These are phyloP conservation scores for Calliopsis andreniformis DNA, from an alignment of 1,140 invertebrate genomes.

Conservation along the genomic window DNA sequence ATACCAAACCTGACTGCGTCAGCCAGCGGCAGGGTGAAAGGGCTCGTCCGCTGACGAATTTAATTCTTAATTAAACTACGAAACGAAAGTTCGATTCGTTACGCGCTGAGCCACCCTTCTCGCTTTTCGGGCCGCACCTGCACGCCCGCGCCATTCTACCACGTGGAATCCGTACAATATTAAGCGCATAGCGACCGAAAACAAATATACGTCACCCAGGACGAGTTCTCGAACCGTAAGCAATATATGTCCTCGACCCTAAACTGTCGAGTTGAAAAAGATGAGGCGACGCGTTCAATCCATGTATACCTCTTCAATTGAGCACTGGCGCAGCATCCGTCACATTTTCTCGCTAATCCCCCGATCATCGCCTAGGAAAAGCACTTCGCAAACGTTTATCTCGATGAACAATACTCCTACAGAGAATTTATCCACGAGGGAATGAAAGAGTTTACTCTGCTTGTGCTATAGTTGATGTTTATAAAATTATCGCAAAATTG, in stretches of 20 bases:
- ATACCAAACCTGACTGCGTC: neutral
- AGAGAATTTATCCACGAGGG: no score
- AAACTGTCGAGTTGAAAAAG: slow-evolving; percentile 61
- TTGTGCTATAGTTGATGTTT: no score
- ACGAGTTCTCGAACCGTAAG: slow-evolving; percentile 42
- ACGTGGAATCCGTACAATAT: slow-evolving; percentile 62
- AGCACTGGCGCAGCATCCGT: slow-evolving; percentile 44
- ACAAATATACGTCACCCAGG: slow-evolving; percentile 62
- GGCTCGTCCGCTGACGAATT: slow-evolving; percentile 8
- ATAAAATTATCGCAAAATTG: no score
- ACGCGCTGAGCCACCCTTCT: slow-evolving; percentile 22
- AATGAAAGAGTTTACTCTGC: no score
- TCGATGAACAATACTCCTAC: no score
- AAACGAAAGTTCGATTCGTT: slow-evolving; percentile 51
- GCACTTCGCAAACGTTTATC: no score
- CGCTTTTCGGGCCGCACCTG: slow-evolving; percentile 51
- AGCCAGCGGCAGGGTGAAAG: neutral
- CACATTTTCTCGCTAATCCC: neutral
- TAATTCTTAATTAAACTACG: slow-evolving; percentile 67
- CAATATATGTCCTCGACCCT: slow-evolving; percentile 60
- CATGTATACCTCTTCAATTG: slow-evolving; percentile 36
- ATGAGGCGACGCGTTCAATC: slow-evolving; percentile 53
- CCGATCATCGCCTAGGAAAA: neutral
- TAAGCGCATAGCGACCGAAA: slow-evolving; percentile 34
- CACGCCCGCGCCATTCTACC: slow-evolving; percentile 28